Conservation (phyloP, 2,888 invertebrate genomes). For the Alcis repandata region DNA sequence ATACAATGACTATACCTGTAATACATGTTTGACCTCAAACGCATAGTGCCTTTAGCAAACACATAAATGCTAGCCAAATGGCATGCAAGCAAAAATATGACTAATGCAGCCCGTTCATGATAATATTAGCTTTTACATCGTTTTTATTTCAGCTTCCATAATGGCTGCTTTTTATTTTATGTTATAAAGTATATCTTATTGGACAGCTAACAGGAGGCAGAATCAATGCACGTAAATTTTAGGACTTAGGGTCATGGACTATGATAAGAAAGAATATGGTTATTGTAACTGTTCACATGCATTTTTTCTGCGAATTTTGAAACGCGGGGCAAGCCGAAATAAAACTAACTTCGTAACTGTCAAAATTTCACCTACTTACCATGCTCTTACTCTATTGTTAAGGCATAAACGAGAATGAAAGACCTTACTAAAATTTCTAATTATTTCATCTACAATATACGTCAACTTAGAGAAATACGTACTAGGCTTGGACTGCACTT, state of each 20-base stretch:
- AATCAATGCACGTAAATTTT: not conserved
- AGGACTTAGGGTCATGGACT: not conserved
- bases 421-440: too few species aligned
- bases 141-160: conserved; percentile 20
- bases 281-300: not conserved
- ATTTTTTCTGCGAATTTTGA: conserved; percentile 7
- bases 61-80: not conserved
- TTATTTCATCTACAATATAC: too few species aligned
- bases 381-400: too few species aligned
- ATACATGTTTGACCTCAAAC: too few species aligned
- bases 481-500: not conserved
- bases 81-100: conserved; percentile 2
- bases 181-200: not conserved
- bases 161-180: conserved; percentile 5
- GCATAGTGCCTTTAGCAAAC: not conserved
- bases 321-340: conserved; percentile 4
- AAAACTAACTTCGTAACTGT: too few species aligned
- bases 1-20: too few species aligned
- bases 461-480: too few species aligned
- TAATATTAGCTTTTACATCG: conserved; percentile 13
- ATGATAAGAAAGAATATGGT: not conserved
- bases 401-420: too few species aligned
- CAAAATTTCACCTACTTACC: too few species aligned
- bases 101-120: conserved; percentile 10
- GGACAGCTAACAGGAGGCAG: not conserved